phyloP scores from a whole-genome alignment of 2,797 vertebrate genomes.

The Bradypodion pumilum region DNA sequence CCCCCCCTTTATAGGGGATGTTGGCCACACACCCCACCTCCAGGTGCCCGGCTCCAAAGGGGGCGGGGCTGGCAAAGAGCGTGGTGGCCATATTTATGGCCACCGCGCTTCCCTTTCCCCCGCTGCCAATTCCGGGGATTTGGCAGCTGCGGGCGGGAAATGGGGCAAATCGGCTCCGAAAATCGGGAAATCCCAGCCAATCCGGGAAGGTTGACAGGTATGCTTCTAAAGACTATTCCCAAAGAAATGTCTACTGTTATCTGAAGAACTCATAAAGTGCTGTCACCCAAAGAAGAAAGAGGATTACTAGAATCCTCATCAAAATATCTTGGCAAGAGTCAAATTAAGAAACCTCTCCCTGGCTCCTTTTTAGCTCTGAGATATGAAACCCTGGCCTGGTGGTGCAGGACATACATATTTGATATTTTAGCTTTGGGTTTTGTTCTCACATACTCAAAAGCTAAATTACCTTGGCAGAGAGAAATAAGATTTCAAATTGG shows the following conservation, averaged over 20 bases:
- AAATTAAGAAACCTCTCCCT: neutral
- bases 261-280: slow-evolving; percentile 2
- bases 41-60: too few species aligned
- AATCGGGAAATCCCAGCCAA: too few species aligned
- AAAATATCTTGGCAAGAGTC: slow-evolving; percentile 2
- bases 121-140: too few species aligned
- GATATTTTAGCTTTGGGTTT: neutral
- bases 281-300: neutral
- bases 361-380: neutral
- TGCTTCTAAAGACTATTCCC: neutral
- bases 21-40: too few species aligned
- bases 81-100: too few species aligned
- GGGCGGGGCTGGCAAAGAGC: too few species aligned
- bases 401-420: neutral
- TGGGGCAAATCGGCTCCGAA: too few species aligned
- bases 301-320: neutral
- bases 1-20: too few species aligned
- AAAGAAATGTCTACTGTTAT: neutral
- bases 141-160: too few species aligned
- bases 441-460: neutral
- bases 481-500: neutral
- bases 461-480: neutral
- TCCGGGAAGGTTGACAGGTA: too few species aligned
- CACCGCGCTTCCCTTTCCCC: too few species aligned
- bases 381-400: slow-evolving; percentile 12